Base-by-base conservation (phyloP, 2,797 vertebrate genomes). In the Acrossocheilus fasciatus region DNA sequence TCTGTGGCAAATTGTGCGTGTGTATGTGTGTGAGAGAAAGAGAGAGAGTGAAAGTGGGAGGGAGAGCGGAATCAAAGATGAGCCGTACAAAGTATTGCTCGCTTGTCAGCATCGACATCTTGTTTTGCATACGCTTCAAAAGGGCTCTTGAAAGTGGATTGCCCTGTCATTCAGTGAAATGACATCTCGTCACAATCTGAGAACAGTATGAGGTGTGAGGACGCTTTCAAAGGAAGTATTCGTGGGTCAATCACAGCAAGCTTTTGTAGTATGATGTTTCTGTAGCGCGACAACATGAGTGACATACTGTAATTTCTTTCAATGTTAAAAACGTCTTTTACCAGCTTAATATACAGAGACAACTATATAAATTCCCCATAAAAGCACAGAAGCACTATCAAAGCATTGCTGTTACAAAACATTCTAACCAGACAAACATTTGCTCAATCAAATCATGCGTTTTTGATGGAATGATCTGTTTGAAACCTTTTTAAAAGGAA, bases 81-180 rank as follows among this genome's bases (percentile, higher is more conserved):
- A 59, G 59, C n/a, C 4, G 15, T 34, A 34, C 50, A 82, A 69
- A 62, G 50, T 54, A 30, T 78, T 62, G 72, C 77, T 79, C 12
- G 50, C 69, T 81, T 89, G 88, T 83, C 79, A 81, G 26, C 59
- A 6, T 70, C 68, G 41, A 72, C 39, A 62, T 69, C 59, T 87
- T 83, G 75, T 83, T 89, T 87, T 88, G 72, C 52, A 80, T 81
- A 70, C 18, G 59, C 70, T 18, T 43, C 85, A 77, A 76, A 87
- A 84, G 57, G 59, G 36, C 79, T 62, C 47, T 68, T 77, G 64
- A 70, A 86, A 84, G 52, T 68, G 7, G 69, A 79, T 81, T 64
- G 43, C 15, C 26, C 9, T 47, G 80, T 86, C 88, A 75, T 80
- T 83, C 26, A 76, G 75, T 23, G 12, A 82, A 77, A 69, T 87